Conservation (phyloP, 2,888 invertebrate genomes). For the Agrochola lota region DNA sequence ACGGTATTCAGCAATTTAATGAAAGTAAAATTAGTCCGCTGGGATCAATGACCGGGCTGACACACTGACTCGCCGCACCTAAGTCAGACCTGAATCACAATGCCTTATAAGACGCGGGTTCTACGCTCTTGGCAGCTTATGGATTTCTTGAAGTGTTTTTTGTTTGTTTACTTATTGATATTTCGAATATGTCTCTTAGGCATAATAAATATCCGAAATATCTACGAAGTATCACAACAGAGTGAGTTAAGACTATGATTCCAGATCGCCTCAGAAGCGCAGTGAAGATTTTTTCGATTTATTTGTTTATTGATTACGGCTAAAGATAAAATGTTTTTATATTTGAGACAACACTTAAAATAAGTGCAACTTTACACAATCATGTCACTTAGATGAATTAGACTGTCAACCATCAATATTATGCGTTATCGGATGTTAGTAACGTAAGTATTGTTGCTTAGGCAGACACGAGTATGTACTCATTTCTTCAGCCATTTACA, state of each 20-base stretch:
- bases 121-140: constrained; percentile 17
- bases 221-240: not conserved
- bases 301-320: not conserved
- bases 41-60: constrained; percentile 85
- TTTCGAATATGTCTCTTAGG: not conserved
- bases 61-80: constrained; percentile 82
- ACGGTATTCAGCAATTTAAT: constrained; percentile 78
- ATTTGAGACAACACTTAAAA: not conserved
- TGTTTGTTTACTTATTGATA: constrained; percentile 9
- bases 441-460: not conserved
- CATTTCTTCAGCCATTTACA: not conserved
- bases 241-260: not conserved
- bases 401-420: not conserved
- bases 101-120: constrained; percentile 48
- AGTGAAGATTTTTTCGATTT: not conserved
- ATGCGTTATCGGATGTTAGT: not conserved
- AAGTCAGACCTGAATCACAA: constrained; percentile 57
- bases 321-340: not conserved
- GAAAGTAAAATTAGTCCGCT: constrained; percentile 87
- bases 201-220: not conserved
- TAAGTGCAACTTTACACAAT: not conserved
- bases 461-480: not conserved
- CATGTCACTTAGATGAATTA: not conserved
- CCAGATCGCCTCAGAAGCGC: not conserved
- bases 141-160: constrained; percentile 33